Base-by-base conservation (phyloP, 2,888 invertebrate species). In the Lithophane semibrunnea region DNA sequence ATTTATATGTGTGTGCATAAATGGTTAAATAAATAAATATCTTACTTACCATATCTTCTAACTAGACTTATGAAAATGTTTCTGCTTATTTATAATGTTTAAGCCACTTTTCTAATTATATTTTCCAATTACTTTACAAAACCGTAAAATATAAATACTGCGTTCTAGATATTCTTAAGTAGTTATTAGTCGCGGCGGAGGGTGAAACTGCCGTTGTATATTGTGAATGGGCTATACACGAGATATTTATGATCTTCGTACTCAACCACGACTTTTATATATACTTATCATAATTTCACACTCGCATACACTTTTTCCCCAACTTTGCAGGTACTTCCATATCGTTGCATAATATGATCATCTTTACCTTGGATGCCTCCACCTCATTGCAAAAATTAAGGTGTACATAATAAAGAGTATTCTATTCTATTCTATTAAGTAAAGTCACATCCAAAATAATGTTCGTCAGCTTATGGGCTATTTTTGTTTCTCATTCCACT, bases 211-310 rank as follows among this genome's bases (percentile, higher is more conserved):
- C 63, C 67, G 18, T 66, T 72, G 68, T 79, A 65, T 77, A 81
- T 79, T 73, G 71, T 76, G 67, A 83, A 89, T 84, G 75, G 75
- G 82, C 77, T 75, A 76, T 82, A 82, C 58, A 81, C 72, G n/a
- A 66, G 65, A 73, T 79, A 84, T 84, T 80, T 88, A 90, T 77
- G 82, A 69, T 79, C 42, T 72, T 67, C 24, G 73, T 85, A 75
- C 71, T 67, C 76, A 82, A 74, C 54, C 68, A 58, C 52, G 83
- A 85, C 84, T 90, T 88, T 88, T 86, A 89, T 88, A 70, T 76
- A 78, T 84, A 85, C 85, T 89, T 88, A 86, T 84, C 89, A 91
- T 90, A 88, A 89, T 90, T 87, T 87, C 66, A 75, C 58, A 77
- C 73, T 76, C 54, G 58, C 74, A 77, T 76, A 82, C 83, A 84